Base-by-base conservation (phyloP, 2,797 vertebrate genomes). In the Sphaeramia orbicularis region DNA sequence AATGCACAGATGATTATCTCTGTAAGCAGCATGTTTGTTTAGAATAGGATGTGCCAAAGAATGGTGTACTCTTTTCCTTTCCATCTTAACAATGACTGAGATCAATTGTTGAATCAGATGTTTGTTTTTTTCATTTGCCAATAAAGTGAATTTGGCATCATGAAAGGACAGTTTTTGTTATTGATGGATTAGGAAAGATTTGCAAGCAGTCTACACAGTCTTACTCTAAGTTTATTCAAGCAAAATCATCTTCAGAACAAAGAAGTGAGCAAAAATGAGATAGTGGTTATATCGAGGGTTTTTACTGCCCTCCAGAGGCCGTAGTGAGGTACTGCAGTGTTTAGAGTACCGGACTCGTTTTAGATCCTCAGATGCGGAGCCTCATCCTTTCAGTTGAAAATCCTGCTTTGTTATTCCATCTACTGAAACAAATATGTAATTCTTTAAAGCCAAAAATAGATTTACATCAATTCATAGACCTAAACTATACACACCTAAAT, bases 1-100 rank as follows among this genome's bases (percentile, higher is more conserved):
- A 73, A 76, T 41, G 57, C 74, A 73, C 60, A 59, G 52, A 78
- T 63, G 67, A 62, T 75, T 55, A 71, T 73, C 19, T 69, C 45
- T 85, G 82, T 80, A 65, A 73, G 67, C 74, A 81, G 86, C 87
- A 91, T 90, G 88, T 86, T 87, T 88, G 85, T 87, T 86, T 86
- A 86, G 85, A 84, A 67, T 89, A 90, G 81, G 61, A 83, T 37
- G 82, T 86, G 86, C 88, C 88, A 90, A 90, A 87, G 83, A 88
- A 74, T 77, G 80, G 49, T 76, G 72, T 80, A 48, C 65, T 80
- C 63, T 87, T 76, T 76, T 77, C 69, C 71, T 79, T 86, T 63
- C 55, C 57, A 70, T 71, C 60, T 53, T 55, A 56, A 58, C 55
- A 54, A 49, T 70, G 58, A 76, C 41, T 62, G 16, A 83, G 15